phyloP scores from a whole-genome alignment of 2,797 vertebrate species.

The Paratrypauchen microcephalus region DNA sequence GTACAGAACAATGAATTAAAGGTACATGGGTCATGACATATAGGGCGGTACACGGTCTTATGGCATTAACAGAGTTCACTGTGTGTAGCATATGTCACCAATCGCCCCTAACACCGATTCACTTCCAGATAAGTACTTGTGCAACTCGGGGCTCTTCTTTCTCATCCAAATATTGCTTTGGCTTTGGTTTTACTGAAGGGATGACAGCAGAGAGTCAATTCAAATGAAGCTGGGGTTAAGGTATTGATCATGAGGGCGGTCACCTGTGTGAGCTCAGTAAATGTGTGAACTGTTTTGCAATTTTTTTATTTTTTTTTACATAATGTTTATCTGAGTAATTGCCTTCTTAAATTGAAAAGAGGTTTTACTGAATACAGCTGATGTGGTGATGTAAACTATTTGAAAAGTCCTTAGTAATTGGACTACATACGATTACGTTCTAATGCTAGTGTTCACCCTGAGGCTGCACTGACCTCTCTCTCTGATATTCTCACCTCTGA shows the following conservation, averaged over 20 bases:
- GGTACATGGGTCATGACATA: slow-evolving; percentile 22
- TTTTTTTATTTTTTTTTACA: not conserved
- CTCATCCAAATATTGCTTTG: slow-evolving; percentile 42
- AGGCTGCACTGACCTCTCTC: slow-evolving; percentile 31
- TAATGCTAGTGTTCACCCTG: slow-evolving; percentile 39
- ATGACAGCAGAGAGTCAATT: slow-evolving; percentile 41
- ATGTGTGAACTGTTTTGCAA: not conserved
- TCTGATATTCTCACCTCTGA: slow-evolving; percentile 31
- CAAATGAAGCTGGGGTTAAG: slow-evolving; percentile 44
- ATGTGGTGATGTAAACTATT: too few species aligned
- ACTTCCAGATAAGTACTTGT: slow-evolving; percentile 58
- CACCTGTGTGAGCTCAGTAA: slow-evolving; percentile 36
- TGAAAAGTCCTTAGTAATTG: too few species aligned
- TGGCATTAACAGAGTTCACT: slow-evolving; percentile 46
- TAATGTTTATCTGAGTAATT: not conserved
- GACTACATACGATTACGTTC: not conserved
- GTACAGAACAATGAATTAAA: slow-evolving; percentile 49
- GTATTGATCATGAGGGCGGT: slow-evolving; percentile 60
- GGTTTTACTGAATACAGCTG: too few species aligned
- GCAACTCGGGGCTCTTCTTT: slow-evolving; percentile 53
- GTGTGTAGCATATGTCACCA: slow-evolving; percentile 46
- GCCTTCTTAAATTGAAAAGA: not conserved
- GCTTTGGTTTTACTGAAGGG: slow-evolving; percentile 42
- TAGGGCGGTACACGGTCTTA: slow-evolving; percentile 26
- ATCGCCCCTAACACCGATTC: slow-evolving; percentile 43